Evolutionary conservation across 2,113 vertebrate species (phyloP).

Genomic region (Ahaetulla prasina): DNA sequence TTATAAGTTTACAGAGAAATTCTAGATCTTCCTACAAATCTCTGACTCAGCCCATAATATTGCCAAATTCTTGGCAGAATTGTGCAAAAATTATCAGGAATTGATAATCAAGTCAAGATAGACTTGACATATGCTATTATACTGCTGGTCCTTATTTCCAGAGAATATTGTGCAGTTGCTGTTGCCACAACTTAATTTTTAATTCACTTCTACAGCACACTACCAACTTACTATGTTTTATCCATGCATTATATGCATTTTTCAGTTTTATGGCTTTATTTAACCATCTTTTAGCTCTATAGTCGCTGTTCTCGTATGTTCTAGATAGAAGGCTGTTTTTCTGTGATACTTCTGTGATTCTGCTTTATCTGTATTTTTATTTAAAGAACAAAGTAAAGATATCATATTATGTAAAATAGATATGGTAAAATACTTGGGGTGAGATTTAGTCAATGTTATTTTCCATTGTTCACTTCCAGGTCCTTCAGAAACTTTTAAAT

Average conservation of each 20-base stretch:
- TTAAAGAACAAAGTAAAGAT: not conserved
- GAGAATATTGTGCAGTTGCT: not conserved
- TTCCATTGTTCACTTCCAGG: slow-evolving; percentile 70
- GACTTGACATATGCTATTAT: not conserved
- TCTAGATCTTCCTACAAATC: not conserved
- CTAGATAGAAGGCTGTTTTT: not conserved
- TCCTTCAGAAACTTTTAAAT: slow-evolving; percentile 87
- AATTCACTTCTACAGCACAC: not conserved
- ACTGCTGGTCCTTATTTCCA: not conserved
- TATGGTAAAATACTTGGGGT: not conserved
- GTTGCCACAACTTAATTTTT: not conserved
- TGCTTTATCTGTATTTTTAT: not conserved
- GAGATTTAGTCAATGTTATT: slow-evolving; percentile 5
- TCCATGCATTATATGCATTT: not conserved
- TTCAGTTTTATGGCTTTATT: not conserved
- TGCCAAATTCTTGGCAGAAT: not conserved
- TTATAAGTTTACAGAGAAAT: not conserved
- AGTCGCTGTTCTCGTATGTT: not conserved
- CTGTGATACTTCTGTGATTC: not conserved
- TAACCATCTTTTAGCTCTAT: not conserved
- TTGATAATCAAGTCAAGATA: not conserved
- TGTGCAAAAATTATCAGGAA: not conserved
- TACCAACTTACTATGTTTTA: not conserved
- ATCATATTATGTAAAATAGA: not conserved
- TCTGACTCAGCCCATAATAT: not conserved